These are phyloP conservation scores for Ips typographus DNA, from an alignment of 1,140 invertebrate species.

Conservation along the genomic window DNA sequence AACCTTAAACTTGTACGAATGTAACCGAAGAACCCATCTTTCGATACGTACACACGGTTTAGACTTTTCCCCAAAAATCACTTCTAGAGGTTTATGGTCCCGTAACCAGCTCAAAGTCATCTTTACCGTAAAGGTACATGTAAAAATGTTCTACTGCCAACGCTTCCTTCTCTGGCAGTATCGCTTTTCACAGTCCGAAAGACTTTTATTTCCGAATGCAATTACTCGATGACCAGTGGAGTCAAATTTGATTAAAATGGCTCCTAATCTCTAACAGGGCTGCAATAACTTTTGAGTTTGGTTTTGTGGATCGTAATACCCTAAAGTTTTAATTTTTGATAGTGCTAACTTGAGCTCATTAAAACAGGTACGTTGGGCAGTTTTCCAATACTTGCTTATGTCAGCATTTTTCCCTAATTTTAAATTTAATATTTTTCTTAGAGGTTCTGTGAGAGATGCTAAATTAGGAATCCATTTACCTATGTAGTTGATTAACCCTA, in stretches of 20 bases:
- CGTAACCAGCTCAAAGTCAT: conserved; percentile 44
- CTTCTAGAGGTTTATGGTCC: conserved; percentile 49
- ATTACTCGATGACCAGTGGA: conserved; percentile 6
- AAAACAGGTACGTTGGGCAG: conserved; percentile 36
- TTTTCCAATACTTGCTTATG: conserved; percentile 43
- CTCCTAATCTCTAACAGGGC: conserved; percentile 51
- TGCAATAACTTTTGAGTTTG: conserved; percentile 47
- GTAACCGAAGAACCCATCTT: conserved; percentile 47
- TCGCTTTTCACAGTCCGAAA: conserved; percentile 50
- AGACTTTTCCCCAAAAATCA: conserved; percentile 44
- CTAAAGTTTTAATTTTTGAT: conserved; percentile 52
- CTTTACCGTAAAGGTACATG: conserved; percentile 37
- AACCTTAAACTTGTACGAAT: conserved; percentile 48
- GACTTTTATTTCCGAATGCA: conserved; percentile 48
- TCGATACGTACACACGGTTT: conserved; percentile 47
- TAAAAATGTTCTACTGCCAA: conserved; percentile 38
- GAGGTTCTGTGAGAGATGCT: conserved; percentile 42
- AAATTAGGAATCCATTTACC: conserved; percentile 48
- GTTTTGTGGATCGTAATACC: conserved; percentile 45
- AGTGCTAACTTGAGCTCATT: background rate
- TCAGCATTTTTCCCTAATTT: conserved; percentile 11
- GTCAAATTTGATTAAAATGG: conserved; percentile 41
- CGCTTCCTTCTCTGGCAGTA: conserved; percentile 48
- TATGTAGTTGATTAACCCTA: conserved; percentile 42
- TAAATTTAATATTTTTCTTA: conserved; percentile 38